Percentiles rank a stretch among this genome's conserved stretches.
Evolutionary conservation across 2,888 invertebrate species (phyloP).

Genomic region (Uloborus plumipes): DNA sequence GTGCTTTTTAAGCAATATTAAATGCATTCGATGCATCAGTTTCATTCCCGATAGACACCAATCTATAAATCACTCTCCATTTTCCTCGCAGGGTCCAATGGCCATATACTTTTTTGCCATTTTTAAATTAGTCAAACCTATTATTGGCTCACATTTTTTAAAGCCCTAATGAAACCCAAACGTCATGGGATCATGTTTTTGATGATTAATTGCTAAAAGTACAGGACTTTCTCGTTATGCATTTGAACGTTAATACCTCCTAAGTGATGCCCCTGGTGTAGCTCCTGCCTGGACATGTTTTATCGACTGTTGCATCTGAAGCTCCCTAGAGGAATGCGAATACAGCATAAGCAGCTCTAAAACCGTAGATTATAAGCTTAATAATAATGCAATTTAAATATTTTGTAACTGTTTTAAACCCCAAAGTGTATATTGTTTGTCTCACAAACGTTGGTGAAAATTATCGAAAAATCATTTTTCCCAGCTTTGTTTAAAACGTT

Average conservation of each 20-base stretch:
- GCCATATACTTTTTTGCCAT: neutral
- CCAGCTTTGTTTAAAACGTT: slow-evolving; percentile 48
- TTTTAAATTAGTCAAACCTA: neutral
- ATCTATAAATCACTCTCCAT: too few relatives aligned
- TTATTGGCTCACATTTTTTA: neutral
- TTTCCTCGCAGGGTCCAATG: neutral
- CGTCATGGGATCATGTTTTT: slow-evolving; percentile 8
- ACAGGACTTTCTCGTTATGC: neutral
- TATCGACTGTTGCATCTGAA: neutral
- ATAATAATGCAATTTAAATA: slow-evolving; percentile 44
- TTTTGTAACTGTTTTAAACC: slow-evolving; percentile 24
- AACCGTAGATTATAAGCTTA: slow-evolving; percentile 31
- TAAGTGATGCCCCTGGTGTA: neutral
- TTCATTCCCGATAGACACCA: too few relatives aligned
- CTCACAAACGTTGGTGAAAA: slow-evolving; percentile 39
- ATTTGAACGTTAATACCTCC: neutral
- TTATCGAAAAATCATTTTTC: slow-evolving; percentile 56
- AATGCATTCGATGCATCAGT: too few relatives aligned
- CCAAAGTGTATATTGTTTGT: slow-evolving; percentile 40
- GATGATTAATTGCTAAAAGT: slow-evolving; percentile 11
- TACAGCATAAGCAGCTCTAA: slow-evolving; percentile 1
- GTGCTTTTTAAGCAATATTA: too few relatives aligned
- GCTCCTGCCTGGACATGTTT: neutral
- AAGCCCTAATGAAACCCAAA: slow-evolving; percentile 5
- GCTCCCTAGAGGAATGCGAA: neutral